phyloP scores from a whole-genome alignment of 2,888 invertebrate species.

The Drosophila ezoana region DNA sequence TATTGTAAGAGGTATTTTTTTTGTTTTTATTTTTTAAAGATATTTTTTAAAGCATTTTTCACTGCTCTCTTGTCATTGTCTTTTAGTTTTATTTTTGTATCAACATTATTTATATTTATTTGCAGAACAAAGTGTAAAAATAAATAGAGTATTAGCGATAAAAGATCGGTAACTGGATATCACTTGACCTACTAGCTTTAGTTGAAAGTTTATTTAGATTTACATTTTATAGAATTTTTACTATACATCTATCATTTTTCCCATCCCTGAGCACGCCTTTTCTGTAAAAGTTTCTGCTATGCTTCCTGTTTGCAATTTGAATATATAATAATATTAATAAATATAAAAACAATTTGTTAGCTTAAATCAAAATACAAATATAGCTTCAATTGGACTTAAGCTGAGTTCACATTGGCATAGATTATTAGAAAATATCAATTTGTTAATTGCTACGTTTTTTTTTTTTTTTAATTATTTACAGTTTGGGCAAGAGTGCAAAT shows the following conservation, averaged over 20 bases:
- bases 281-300: not conserved
- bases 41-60: too few relatives aligned
- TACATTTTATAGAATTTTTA: not conserved
- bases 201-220: not conserved
- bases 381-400: slow-evolving; percentile 41
- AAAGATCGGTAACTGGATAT: too few relatives aligned
- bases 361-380: slow-evolving; percentile 18
- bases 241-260: not conserved
- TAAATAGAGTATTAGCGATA: not conserved
- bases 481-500: not conserved
- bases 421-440: slow-evolving; percentile 5
- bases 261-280: slow-evolving; percentile 42
- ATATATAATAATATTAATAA: slow-evolving; percentile 17
- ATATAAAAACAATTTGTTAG: slow-evolving; percentile 23
- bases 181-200: not conserved
- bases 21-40: too few relatives aligned
- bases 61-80: too few relatives aligned
- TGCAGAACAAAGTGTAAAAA: not conserved
- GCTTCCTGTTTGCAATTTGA: not conserved
- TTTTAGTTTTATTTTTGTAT: too few relatives aligned
- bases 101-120: too few relatives aligned
- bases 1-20: too few relatives aligned
- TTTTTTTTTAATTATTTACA: slow-evolving; percentile 29
- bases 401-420: slow-evolving; percentile 7
- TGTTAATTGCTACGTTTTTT: not conserved